Base-by-base conservation (phyloP, 2,888 invertebrate species). In the Papilio elwesi region DNA sequence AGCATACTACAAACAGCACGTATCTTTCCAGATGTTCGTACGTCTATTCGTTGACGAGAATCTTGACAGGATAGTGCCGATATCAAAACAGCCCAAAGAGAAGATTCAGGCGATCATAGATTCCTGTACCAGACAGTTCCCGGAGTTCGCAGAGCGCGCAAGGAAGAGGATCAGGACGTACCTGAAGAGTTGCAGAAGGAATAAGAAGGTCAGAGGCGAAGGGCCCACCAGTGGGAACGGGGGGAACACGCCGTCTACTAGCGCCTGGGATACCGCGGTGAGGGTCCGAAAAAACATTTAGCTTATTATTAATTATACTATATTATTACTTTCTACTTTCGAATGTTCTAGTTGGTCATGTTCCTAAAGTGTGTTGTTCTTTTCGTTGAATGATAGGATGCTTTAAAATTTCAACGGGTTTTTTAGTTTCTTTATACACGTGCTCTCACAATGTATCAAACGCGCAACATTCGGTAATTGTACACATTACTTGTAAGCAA, bases 51-150 rank as follows among this genome's bases (percentile, higher is more conserved):
- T 99, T 75, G 99, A 99, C 88, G 99, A 99, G 92, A 99, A 99
- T 87, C 94, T 99, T 81, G 99, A 99, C 89, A 96, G 99, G 85
- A 98, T 98, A 95, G 98, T 99, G 73, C 99, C 99, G 73, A 99
- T 99, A 84, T 98, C 98, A 69, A 98, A 99, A 87, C 99, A 99
- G 91, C 99, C 99, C 10, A 99, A 99, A 88, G 99, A 99, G 89
- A 99, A 99, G 94, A 98, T 99, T 79, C 98, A 99, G 87, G 99
- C 98, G 26, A 99, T 99, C 87, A 98, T 99, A 77, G 99, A 99
- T 89, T 98, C 98, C 26, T 99, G 99, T 93, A 98, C 98, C 76
- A 95, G 99, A 81, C 99, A 99, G 94, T 99, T 99, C 87, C 98
- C 99, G 74, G 99, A 99, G 92, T 98, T 98, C 85, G 98, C 98